Conservation (phyloP, 2,797 vertebrate species). For the Gymnothorax reevesii region DNA sequence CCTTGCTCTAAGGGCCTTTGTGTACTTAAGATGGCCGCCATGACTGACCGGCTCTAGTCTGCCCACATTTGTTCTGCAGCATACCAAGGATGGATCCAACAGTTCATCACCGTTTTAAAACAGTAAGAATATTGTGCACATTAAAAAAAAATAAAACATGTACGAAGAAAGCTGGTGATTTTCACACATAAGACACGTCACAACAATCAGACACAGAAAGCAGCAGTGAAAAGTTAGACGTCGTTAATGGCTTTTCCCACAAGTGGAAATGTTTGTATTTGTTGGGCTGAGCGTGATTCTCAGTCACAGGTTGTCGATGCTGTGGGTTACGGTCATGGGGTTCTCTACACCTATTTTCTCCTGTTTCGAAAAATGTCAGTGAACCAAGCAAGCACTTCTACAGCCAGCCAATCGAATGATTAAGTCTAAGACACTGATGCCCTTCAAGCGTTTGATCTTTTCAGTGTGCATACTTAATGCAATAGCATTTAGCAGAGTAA, state of each 20-base stretch:
- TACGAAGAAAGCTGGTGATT: constrained; percentile 57
- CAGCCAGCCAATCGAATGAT: neutral
- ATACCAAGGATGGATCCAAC: constrained; percentile 64
- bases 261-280: constrained; percentile 1
- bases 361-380: neutral
- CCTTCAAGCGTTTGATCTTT: neutral
- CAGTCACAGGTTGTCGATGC: constrained; percentile 5
- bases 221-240: constrained; percentile 68
- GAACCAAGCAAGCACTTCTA: neutral
- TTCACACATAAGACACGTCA: constrained; percentile 59
- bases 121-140: constrained; percentile 58
- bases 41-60: neutral
- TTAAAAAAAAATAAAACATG: constrained; percentile 46
- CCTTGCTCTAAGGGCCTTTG: neutral
- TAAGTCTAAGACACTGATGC: neutral
- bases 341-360: neutral
- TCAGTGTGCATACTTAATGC: neutral
- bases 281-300: too few species aligned
- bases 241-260: constrained; percentile 63
- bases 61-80: constrained; percentile 27
- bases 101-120: constrained; percentile 75
- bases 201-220: constrained; percentile 57
- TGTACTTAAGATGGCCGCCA: neutral
- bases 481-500: neutral
- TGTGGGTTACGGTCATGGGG: neutral